Evolutionary conservation across 2,113 vertebrate species (phyloP), one percentile per base, ranked within the genome.

Genomic region (Monopterus albus): DNA sequence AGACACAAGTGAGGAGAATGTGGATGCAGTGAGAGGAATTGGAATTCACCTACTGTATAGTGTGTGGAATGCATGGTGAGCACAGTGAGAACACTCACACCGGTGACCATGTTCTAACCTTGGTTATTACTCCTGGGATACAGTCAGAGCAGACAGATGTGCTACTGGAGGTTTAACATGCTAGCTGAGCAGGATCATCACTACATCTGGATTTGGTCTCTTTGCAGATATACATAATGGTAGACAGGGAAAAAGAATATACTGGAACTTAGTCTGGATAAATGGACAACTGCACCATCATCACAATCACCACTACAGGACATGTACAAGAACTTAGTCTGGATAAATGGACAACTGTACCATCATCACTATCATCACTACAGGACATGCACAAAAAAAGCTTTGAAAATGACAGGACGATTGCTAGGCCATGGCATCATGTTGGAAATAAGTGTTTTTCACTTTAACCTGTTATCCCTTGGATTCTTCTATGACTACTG

Each of bases 71-170:
- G n/a, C n/a, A n/a, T n/a, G n/a, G 20, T 36, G 49, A 61, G 60
- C 42, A 58, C 55, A 55, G 3, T 18, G 70, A 8, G 45, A 75
- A 47, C 6, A 4, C 18, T 67, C 73, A 72, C 42, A 68, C 51
- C 33, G 23, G 45, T 74, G 53, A 58, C 43, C 58, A 65, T 40
- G n/a, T 52, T 51, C 36, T 65, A 64, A 76, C 55, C 61, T 78
- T 55, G 23, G 73, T 77, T n/a, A 49, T 66, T 5, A 14, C 17
- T 33, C 50, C 39, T 18, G 58, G 40, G 55, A 72, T 8, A 4
- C 47, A 39, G 50, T 33, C n/a, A 5, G 51, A 26, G 62, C 36
- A 33, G 29, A 35, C 69, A 64, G 60, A 68, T 57, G 38, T 71
- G 57, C 13, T 38, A 46, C 59, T 57, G 52, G 28, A 62, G 18